A percentile compares a stretch with the other conserved stretches of the same genome.
phyloP scores from a whole-genome alignment of 2,888 invertebrate species.

The Homarus gammarus region DNA sequence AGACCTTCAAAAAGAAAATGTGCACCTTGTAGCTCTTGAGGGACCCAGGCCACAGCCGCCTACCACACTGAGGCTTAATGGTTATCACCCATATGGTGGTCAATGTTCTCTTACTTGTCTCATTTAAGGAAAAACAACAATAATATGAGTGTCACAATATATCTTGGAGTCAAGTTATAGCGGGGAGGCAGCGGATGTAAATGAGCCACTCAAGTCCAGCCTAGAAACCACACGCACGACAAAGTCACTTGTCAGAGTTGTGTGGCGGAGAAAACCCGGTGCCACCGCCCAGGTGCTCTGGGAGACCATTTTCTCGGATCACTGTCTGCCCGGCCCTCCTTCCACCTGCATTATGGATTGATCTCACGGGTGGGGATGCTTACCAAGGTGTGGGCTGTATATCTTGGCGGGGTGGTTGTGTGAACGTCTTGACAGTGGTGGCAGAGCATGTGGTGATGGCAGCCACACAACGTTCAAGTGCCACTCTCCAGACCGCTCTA shows the following conservation, averaged over 20 bases:
- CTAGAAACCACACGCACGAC: not conserved
- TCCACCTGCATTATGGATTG: not conserved
- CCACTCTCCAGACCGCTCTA: too few relatives aligned
- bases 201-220: too few relatives aligned
- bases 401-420: not conserved
- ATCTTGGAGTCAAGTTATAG: too few relatives aligned
- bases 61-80: too few relatives aligned
- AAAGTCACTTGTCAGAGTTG: not conserved
- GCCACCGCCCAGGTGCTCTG: not conserved
- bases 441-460: not conserved
- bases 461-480: not conserved
- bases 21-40: too few relatives aligned
- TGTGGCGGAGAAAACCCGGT: not conserved
- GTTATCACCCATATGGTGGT: too few relatives aligned
- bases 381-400: not conserved
- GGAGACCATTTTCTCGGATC: not conserved
- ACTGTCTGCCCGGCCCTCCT: not conserved
- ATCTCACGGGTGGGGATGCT: not conserved
- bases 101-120: too few relatives aligned
- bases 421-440: not conserved
- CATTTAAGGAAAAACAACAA: too few relatives aligned
- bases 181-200: too few relatives aligned
- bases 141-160: too few relatives aligned
- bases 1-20: too few relatives aligned
- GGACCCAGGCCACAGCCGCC: too few relatives aligned